A percentile compares a stretch with the other conserved stretches of the same genome.
Evolutionary conservation across 1,140 invertebrate species (phyloP).

Genomic region (Helicoverpa zea): DNA sequence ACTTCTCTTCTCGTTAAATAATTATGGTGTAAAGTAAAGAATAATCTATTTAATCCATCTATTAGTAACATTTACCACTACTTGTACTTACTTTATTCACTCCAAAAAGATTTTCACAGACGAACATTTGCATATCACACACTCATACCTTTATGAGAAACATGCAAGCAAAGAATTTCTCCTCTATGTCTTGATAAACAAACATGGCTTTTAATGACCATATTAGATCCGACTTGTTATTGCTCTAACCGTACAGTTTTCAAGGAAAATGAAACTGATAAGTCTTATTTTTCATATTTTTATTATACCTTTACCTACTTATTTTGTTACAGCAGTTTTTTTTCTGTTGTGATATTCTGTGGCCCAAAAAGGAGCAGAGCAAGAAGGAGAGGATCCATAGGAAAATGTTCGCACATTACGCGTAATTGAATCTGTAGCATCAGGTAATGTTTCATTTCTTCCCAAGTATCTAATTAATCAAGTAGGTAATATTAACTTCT

Average conservation of each 20-base stretch:
- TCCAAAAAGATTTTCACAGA: not conserved
- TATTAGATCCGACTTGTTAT: slow-evolving; percentile 19
- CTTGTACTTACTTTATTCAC: slow-evolving; percentile 3
- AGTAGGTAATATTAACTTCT: too few relatives aligned
- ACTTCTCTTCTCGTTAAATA: too few relatives aligned
- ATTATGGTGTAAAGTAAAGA: too few relatives aligned
- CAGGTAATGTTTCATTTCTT: too few relatives aligned
- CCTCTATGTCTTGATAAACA: not conserved
- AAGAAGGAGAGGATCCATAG: too few relatives aligned
- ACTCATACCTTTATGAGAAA: not conserved
- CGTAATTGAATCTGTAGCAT: too few relatives aligned
- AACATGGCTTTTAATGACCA: slow-evolving; percentile 30
- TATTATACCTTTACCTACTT: not conserved
- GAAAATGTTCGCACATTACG: too few relatives aligned
- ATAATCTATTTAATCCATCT: too few relatives aligned
- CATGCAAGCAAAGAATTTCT: slow-evolving; percentile 1
- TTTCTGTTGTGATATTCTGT: too few relatives aligned
- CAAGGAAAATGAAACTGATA: slow-evolving; percentile 34
- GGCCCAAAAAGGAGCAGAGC: too few relatives aligned
- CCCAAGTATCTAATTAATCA: too few relatives aligned
- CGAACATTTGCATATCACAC: not conserved
- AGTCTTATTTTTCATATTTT: slow-evolving; percentile 8
- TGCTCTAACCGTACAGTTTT: slow-evolving; percentile 30
- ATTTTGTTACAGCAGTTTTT: not conserved
- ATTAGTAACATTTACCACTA: too few relatives aligned